Conservation (phyloP, 2,113 vertebrate genomes). For the Mobula hypostoma region DNA sequence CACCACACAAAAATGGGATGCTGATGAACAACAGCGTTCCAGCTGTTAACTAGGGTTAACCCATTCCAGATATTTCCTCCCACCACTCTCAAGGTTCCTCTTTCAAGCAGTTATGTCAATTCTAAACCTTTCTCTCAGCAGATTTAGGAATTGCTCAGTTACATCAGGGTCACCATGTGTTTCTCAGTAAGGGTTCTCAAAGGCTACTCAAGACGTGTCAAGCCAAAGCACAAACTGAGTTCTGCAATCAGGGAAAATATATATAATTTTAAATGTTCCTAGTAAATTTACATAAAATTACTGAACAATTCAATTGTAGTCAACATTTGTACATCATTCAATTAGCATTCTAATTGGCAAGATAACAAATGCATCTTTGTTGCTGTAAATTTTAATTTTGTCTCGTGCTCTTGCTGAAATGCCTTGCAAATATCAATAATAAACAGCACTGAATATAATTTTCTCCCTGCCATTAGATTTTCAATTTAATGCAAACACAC, state of each 20-base stretch:
- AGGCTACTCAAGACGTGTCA: background rate
- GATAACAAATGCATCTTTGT: background rate
- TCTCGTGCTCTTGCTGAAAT: background rate
- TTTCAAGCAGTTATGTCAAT: background rate
- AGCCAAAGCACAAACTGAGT: background rate
- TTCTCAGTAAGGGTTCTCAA: background rate
- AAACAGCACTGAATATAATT: background rate
- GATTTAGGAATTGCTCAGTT: background rate
- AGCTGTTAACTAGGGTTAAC: background rate
- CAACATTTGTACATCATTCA: background rate
- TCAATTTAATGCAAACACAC: background rate
- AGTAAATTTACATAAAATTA: slow-evolving; percentile 1
- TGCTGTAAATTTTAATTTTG: background rate
- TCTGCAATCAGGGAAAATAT: background rate
- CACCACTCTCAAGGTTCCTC: background rate
- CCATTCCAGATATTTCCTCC: background rate
- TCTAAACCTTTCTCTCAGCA: background rate
- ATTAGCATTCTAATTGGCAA: background rate
- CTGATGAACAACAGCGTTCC: background rate
- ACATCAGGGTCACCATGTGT: background rate
- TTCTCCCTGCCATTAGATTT: background rate
- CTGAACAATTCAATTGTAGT: background rate
- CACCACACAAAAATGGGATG: background rate
- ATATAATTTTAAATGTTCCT: background rate
- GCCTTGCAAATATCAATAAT: background rate